Conservation (phyloP, 2,888 invertebrate genomes). For the Rhorus exstirpatorius region DNA sequence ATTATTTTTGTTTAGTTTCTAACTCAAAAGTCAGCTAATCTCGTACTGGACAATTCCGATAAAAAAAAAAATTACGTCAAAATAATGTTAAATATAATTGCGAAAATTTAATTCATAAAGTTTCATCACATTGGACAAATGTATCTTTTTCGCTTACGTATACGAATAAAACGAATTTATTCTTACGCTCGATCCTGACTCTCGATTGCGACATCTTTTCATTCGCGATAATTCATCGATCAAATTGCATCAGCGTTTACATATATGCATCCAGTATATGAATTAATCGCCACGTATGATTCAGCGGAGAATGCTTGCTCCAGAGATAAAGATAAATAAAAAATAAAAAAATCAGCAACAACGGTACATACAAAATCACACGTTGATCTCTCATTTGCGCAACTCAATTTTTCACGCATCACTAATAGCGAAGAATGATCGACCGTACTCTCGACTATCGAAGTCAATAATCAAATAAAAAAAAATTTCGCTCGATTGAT, state of each 20-base stretch:
- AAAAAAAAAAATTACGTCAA: background rate
- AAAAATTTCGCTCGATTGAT: background rate
- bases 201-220: slow-evolving; percentile 35
- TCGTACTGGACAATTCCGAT: too few species aligned
- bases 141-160: slow-evolving; percentile 36
- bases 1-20: background rate
- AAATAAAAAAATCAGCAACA: background rate
- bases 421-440: slow-evolving; percentile 18
- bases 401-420: slow-evolving; percentile 12
- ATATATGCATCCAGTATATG: background rate
- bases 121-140: background rate
- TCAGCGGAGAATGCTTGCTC: background rate
- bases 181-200: background rate
- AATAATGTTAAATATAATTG: too few species aligned
- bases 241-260: slow-evolving; percentile 40
- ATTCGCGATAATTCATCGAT: slow-evolving; percentile 49
- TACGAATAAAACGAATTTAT: background rate
- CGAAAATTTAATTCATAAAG: background rate
- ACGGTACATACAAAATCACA: slow-evolving; percentile 3
- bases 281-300: slow-evolving; percentile 7
- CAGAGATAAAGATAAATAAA: background rate
- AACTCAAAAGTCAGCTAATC: too few species aligned
- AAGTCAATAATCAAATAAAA: background rate
- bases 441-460: background rate
- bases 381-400: slow-evolving; percentile 7